A percentile compares a stretch with the other conserved stretches of the same genome.
These are phyloP conservation scores for Notarius quadriscutis DNA, from an alignment of 2,113 vertebrate genomes.

Conservation along the genomic window DNA sequence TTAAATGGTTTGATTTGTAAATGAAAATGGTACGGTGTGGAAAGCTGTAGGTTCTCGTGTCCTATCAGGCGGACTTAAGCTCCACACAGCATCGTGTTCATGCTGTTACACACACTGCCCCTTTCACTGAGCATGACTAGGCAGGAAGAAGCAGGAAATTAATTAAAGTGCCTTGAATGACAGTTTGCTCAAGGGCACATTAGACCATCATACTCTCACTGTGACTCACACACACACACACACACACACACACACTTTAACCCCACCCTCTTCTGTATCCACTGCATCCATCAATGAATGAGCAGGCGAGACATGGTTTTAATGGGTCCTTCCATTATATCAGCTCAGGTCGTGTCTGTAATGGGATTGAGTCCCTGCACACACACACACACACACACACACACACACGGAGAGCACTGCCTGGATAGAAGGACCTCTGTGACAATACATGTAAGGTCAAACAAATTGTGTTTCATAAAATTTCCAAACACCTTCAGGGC, in stretches of 20 bases:
- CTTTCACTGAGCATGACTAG: conserved; percentile 49
- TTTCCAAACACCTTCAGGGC: conserved; percentile 64
- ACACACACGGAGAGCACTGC: conserved; percentile 55
- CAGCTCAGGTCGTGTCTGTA: conserved; percentile 62
- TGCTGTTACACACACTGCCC: conserved; percentile 48
- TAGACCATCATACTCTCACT: conserved; percentile 56
- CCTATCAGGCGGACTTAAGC: conserved; percentile 36
- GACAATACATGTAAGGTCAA: conserved; percentile 60
- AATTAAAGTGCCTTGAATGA: conserved; percentile 78
- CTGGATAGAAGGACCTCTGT: conserved; percentile 54
- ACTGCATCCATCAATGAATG: conserved; percentile 66
- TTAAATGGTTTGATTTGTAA: not conserved
- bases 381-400: conserved; percentile 32
- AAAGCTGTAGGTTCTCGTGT: not conserved
- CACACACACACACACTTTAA: conserved; percentile 25
- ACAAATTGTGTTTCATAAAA: conserved; percentile 71
- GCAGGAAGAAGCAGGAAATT: conserved; percentile 63
- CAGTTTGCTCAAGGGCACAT: conserved; percentile 74
- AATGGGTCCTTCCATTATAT: conserved; percentile 70
- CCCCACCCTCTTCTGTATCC: conserved; percentile 57
- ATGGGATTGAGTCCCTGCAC: conserved; percentile 72
- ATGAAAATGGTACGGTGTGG: not conserved
- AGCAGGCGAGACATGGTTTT: conserved; percentile 69
- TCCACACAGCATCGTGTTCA: conserved; percentile 56
- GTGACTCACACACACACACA: conserved; percentile 48